Evolutionary conservation across 2,113 vertebrate genomes (phyloP).

Genomic region (Oplegnathus fasciatus): DNA sequence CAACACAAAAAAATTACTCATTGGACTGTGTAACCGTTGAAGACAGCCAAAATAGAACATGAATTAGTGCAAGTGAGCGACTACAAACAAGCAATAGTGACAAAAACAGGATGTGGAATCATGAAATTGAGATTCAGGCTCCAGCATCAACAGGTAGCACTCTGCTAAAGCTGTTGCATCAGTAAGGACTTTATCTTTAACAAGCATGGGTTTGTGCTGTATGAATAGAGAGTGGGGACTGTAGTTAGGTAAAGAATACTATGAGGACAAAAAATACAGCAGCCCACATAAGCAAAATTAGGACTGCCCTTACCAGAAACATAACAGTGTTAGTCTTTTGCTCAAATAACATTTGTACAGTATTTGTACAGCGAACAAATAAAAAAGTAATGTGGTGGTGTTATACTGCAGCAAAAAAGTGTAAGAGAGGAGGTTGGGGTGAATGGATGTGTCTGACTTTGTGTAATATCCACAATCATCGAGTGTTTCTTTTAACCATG

Average conservation of each 20-base stretch:
- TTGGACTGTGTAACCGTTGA: conserved; percentile 9
- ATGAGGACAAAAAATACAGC: not conserved
- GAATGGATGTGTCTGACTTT: too few relatives aligned
- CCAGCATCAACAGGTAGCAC: conserved; percentile 22
- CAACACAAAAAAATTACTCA: conserved; percentile 15
- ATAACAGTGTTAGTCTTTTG: too few relatives aligned
- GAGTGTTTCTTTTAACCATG: not conserved
- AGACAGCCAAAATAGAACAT: conserved; percentile 41
- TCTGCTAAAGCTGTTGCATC: not conserved
- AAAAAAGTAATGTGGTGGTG: too few relatives aligned
- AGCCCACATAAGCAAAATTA: not conserved
- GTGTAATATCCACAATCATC: too few relatives aligned
- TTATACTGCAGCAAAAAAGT: too few relatives aligned
- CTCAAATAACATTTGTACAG: too few relatives aligned
- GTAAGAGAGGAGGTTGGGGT: too few relatives aligned
- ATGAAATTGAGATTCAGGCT: conserved; percentile 14
- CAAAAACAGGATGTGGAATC: not conserved
- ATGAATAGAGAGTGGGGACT: not conserved
- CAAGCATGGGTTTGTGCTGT: not conserved
- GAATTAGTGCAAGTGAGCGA: conserved; percentile 13
- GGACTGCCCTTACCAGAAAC: not conserved
- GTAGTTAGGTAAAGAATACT: not conserved
- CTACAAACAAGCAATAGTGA: not conserved
- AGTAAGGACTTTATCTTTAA: not conserved
- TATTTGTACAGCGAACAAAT: too few relatives aligned